These are phyloP conservation scores for Hypothenemus hampei DNA, from an alignment of 1,140 invertebrate species.

Conservation along the genomic window DNA sequence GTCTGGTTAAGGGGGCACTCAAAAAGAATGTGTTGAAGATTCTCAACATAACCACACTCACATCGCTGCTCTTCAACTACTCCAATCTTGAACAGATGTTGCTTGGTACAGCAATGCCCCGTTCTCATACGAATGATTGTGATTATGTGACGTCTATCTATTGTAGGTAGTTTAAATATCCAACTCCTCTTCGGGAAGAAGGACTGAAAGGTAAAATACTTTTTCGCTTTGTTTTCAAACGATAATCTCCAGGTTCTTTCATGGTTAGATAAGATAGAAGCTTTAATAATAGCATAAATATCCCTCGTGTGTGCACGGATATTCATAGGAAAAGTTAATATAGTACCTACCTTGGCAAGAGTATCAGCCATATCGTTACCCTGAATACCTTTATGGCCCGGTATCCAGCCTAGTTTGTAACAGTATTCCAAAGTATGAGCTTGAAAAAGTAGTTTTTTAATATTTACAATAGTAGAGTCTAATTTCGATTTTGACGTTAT, in stretches of 20 bases:
- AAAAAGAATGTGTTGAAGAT: conserved; percentile 20
- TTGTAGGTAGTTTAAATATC: conserved; percentile 3
- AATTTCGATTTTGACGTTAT: not conserved
- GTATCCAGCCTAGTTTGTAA: conserved; percentile 13
- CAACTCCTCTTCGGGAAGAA: not conserved
- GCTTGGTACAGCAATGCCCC: conserved; percentile 11
- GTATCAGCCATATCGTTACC: conserved; percentile 11
- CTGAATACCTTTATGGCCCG: conserved; percentile 1
- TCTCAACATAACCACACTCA: conserved; percentile 15
- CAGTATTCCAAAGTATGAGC: not conserved
- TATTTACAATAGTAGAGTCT: not conserved
- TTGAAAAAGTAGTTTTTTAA: not conserved
- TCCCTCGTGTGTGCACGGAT: not conserved
- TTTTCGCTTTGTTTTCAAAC: not conserved
- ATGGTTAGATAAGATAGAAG: not conserved
- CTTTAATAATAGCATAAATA: not conserved
- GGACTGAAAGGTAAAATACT: not conserved
- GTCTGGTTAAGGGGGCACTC: too few relatives aligned
- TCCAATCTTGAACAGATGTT: conserved; percentile 12
- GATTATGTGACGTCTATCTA: conserved; percentile 12
- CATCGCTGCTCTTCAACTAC: conserved; percentile 13
- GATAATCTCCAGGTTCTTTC: not conserved
- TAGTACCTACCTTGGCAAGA: conserved; percentile 9
- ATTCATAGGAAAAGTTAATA: too few relatives aligned
- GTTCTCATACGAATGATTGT: conserved; percentile 23